Base-by-base conservation (phyloP, 2,888 invertebrate genomes). In the Xestobium rufovillosum region DNA sequence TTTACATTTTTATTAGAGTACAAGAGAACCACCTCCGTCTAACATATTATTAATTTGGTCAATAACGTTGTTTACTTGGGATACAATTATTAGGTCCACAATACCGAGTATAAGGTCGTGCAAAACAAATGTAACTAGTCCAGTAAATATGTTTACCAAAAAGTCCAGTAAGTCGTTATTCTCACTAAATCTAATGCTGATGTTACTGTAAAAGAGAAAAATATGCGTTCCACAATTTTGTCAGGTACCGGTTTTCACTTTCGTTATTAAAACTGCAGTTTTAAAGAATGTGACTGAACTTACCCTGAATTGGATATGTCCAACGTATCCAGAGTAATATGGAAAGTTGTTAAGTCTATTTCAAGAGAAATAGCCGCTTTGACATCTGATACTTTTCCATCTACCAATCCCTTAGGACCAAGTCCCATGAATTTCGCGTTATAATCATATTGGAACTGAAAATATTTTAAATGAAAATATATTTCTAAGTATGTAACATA, bases 391-490 rank as follows among this genome's bases (percentile, higher is more conserved):
- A 73, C 60, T 3, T 67, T 63, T 3, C 67, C 75, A 14, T 62
- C 46, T 38, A 75, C 64, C 9, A 67, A 67, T 14, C 75, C 74
- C 1, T 63, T 66, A 6, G 72, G 72, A 2, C 73, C 72, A 32
- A 74, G 49, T 44, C 67, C 65, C 73, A 73, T 72, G 33, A 71
- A 67, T 51, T 69, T 55, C 10, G 71, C 68, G 34, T 65, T 55
- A 52, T 73, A 74, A 34, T 58, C 65, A 59, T 72, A 74, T 23
- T 62, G 45, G 50, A 73, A 68, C 72, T 73, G 54, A 33, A 66
- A 59, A 48, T 29, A 31, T 44, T n/a, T n/a, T n/a, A n/a, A n/a
- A n/a, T n/a, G n/a, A n/a, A n/a, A n/a, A n/a, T n/a, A n/a, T n/a
- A n/a, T n/a, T n/a, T n/a, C n/a, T n/a, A n/a, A n/a, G n/a, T n/a